These are phyloP conservation scores for Antennarius striatus DNA, from an alignment of 2,113 vertebrate genomes.

Conservation along the genomic window DNA sequence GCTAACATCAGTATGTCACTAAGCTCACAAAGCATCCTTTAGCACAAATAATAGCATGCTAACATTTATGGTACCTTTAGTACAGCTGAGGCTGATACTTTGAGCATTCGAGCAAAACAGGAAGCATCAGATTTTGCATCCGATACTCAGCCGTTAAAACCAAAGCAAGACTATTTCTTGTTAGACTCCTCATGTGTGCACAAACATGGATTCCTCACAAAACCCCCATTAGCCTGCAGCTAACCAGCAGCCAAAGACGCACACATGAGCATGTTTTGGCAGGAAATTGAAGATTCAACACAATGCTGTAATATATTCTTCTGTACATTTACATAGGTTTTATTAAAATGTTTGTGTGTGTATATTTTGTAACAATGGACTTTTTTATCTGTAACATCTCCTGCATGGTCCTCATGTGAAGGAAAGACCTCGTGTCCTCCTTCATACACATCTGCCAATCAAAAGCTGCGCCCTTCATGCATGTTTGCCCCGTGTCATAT, in stretches of 20 bases:
- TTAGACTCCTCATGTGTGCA: slow-evolving; percentile 25
- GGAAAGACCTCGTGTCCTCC: slow-evolving; percentile 18
- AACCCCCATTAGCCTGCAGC: slow-evolving; percentile 32
- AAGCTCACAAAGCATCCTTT: too few relatives aligned
- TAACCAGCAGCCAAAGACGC: slow-evolving; percentile 38
- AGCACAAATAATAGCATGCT: too few relatives aligned
- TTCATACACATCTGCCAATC: slow-evolving; percentile 57
- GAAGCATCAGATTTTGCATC: too few relatives aligned
- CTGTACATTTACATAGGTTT: slow-evolving; percentile 10
- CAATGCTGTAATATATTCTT: not conserved
- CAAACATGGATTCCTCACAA: slow-evolving; percentile 29
- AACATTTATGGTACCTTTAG: too few relatives aligned
- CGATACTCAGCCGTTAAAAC: not conserved
- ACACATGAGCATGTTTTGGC: slow-evolving; percentile 1
- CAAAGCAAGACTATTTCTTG: slow-evolving; percentile 21
- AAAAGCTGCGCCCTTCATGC: slow-evolving; percentile 64
- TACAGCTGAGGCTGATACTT: too few relatives aligned
- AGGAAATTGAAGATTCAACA: slow-evolving; percentile 41
- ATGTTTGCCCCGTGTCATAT: slow-evolving; percentile 54
- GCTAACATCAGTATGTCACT: too few relatives aligned
- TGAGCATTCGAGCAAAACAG: too few relatives aligned
- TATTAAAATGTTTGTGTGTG: slow-evolving; percentile 12
- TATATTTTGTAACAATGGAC: slow-evolving; percentile 29
- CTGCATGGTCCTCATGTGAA: slow-evolving; percentile 16
- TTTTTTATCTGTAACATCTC: slow-evolving; percentile 25